Conservation (phyloP, 2,113 vertebrate genomes). For the Prinia subflava region DNA sequence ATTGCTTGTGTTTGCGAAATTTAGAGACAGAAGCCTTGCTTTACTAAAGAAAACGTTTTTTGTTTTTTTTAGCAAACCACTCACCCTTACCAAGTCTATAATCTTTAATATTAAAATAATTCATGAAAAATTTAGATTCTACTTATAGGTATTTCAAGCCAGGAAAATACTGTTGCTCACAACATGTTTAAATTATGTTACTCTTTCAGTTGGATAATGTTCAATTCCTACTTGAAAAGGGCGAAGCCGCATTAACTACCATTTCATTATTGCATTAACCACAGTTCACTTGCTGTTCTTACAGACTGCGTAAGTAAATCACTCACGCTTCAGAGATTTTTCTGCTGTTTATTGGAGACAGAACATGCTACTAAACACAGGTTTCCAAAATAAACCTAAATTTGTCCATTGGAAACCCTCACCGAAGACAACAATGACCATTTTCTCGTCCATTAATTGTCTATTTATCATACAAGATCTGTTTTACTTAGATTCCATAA, state of each 20-base stretch:
- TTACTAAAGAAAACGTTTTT: background rate
- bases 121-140: background rate
- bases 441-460: background rate
- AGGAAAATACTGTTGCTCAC: conserved; percentile 12
- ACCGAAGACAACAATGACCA: background rate
- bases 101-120: background rate
- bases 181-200: conserved; percentile 57
- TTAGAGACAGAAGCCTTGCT: background rate
- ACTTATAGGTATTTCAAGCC: background rate
- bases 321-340: conserved; percentile 25
- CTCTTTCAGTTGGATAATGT: conserved; percentile 33
- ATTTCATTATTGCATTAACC: conserved; percentile 61
- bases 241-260: conserved; percentile 26
- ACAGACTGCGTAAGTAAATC: conserved; percentile 21
- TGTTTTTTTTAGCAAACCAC: background rate
- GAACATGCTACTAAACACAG: background rate
- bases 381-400: background rate
- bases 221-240: background rate
- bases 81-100: background rate
- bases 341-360: background rate
- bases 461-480: background rate
- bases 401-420: background rate
- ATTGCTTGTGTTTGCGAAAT: background rate
- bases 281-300: conserved; percentile 58
- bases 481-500: background rate